Evolutionary conservation across 2,797 vertebrate species (phyloP).

Genomic region (Gallirallus australis): DNA sequence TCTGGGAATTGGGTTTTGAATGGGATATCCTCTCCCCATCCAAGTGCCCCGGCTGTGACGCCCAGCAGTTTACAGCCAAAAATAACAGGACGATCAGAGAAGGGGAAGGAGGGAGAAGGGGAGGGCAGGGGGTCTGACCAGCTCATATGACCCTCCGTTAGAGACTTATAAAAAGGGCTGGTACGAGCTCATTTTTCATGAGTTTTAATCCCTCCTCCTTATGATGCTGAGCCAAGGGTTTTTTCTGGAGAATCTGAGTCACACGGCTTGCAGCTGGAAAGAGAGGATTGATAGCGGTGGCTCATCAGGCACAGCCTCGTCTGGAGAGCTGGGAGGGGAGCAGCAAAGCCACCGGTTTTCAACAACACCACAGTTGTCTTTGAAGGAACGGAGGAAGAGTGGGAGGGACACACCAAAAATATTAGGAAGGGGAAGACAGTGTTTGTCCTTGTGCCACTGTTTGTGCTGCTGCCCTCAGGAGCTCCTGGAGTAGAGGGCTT

Average conservation of each 20-base stretch:
- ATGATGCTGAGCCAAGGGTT: slow-evolving; percentile 58
- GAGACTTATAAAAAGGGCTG: slow-evolving; percentile 44
- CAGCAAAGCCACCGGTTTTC: neutral
- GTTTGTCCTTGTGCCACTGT: neutral
- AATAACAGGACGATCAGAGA: slow-evolving; percentile 60
- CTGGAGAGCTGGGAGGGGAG: slow-evolving; percentile 5
- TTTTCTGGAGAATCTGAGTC: slow-evolving; percentile 72
- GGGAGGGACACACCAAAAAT: neutral
- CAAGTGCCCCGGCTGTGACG: neutral
- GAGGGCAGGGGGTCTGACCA: slow-evolving; percentile 21
- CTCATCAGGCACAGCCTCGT: neutral
- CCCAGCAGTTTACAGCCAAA: slow-evolving; percentile 39
- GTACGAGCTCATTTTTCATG: slow-evolving; percentile 59
- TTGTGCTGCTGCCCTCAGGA: neutral
- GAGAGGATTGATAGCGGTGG: neutral
- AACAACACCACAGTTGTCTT: slow-evolving; percentile 12
- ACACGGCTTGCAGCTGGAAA: slow-evolving; percentile 51
- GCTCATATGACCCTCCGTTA: slow-evolving; percentile 36
- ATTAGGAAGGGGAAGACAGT: neutral
- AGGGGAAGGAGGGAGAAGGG: neutral
- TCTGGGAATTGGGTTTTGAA: slow-evolving; percentile 48
- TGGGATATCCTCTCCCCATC: slow-evolving; percentile 55
- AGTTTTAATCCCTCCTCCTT: slow-evolving; percentile 54
- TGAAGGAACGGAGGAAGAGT: neutral
- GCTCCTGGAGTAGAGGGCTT: neutral